Conservation (phyloP, 1,140 invertebrate genomes). For the Anagrus nilaparvatae region DNA sequence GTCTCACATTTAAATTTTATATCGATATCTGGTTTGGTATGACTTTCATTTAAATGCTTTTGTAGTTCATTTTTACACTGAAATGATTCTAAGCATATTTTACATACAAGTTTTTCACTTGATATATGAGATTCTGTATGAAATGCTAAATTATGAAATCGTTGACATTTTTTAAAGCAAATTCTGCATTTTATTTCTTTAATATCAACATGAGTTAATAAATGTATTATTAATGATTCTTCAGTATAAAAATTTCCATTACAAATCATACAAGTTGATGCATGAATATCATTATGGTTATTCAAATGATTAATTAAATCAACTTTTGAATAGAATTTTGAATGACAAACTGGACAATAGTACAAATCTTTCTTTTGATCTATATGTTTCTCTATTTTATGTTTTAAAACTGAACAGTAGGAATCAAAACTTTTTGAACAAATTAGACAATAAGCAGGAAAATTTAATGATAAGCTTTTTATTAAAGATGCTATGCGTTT, state of each 20-base stretch:
- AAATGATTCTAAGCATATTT: neutral
- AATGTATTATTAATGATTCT: slow-evolving; percentile 11
- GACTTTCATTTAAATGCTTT: slow-evolving; percentile 7
- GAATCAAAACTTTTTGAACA: slow-evolving; percentile 7
- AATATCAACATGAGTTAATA: slow-evolving; percentile 9
- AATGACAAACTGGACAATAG: slow-evolving; percentile 11
- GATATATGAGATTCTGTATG: slow-evolving; percentile 6
- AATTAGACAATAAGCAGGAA: slow-evolving; percentile 8
- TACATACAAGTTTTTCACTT: neutral
- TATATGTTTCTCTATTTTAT: slow-evolving; percentile 8
- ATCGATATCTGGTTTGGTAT: neutral
- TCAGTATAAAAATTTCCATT: slow-evolving; percentile 5
- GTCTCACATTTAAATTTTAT: neutral
- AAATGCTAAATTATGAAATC: neutral
- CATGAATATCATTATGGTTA: slow-evolving; percentile 7
- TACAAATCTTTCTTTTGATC: neutral
- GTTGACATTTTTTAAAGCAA: slow-evolving; percentile 3
- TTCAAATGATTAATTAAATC: slow-evolving; percentile 5
- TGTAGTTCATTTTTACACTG: slow-evolving; percentile 4
- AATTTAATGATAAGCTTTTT: too few species aligned
- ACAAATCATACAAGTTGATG: slow-evolving; percentile 7
- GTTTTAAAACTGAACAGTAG: slow-evolving; percentile 8
- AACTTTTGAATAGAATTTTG: slow-evolving; percentile 5
- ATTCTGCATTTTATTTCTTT: slow-evolving; percentile 4
- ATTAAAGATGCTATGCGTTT: too few species aligned